Percentiles rank a stretch among this genome's conserved stretches.
Evolutionary conservation across 1,140 invertebrate genomes (phyloP).

Genomic region (Meloidogyne exigua): DNA sequence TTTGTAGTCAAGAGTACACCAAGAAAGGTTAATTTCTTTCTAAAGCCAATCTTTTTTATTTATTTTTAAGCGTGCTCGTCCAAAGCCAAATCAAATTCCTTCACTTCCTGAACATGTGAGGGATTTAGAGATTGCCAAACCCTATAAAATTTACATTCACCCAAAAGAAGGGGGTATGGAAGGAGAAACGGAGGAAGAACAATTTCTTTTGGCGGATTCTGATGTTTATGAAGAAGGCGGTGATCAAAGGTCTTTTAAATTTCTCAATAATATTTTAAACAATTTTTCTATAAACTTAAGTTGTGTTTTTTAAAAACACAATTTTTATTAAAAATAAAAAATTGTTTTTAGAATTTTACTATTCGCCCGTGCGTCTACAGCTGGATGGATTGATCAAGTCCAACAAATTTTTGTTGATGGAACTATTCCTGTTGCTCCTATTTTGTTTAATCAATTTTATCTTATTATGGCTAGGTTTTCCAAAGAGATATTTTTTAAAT

Average conservation of each 20-base stretch:
- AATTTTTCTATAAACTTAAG: too few species aligned
- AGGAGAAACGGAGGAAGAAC: slow-evolving; percentile 8
- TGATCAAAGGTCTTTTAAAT: background rate
- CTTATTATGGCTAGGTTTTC: slow-evolving; percentile 10
- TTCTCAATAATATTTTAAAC: background rate
- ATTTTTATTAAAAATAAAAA: too few species aligned
- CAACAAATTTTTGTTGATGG: slow-evolving; percentile 23
- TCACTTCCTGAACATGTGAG: background rate
- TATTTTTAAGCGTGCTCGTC: slow-evolving; percentile 2
- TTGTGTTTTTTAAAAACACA: too few species aligned
- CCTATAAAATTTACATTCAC: background rate
- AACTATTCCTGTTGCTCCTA: slow-evolving; percentile 1
- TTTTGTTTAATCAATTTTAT: slow-evolving; percentile 15
- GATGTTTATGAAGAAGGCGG: slow-evolving; percentile 15
- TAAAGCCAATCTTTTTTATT: background rate
- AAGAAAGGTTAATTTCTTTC: slow-evolving; percentile 13
- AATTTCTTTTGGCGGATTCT: slow-evolving; percentile 17
- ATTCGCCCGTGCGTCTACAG: slow-evolving; percentile 6
- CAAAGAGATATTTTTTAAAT: background rate
- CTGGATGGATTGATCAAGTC: slow-evolving; percentile 19
- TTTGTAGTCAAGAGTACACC: background rate
- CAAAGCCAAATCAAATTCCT: background rate
- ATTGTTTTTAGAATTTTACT: slow-evolving; percentile 17
- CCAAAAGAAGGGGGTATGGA: background rate
- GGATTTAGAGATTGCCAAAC: background rate